A percentile compares a stretch with the other conserved stretches of the same genome.
phyloP scores from a whole-genome alignment of 2,797 vertebrate genomes.

The Ciconia nigra region DNA sequence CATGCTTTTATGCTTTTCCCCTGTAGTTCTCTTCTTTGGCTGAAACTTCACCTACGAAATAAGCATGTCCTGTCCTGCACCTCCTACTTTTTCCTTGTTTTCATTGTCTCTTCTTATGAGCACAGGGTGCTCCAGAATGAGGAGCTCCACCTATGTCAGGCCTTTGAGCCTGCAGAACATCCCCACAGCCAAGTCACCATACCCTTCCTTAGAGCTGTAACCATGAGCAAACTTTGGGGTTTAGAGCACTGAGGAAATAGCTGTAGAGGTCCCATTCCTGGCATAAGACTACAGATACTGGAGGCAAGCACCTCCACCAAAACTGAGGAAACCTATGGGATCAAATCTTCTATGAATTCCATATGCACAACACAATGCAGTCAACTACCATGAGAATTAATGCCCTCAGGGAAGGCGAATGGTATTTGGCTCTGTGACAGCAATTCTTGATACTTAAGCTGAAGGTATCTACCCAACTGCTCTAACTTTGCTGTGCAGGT shows the following conservation, averaged over 20 bases:
- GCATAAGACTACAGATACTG: not conserved
- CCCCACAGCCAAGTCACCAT: not conserved
- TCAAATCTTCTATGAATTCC: not conserved
- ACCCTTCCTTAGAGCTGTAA: not conserved
- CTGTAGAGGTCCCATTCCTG: not conserved
- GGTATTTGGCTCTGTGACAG: not conserved
- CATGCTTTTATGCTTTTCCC: not conserved
- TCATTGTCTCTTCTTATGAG: not conserved
- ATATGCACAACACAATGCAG: not conserved
- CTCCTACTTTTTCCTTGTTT: not conserved
- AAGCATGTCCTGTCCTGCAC: not conserved
- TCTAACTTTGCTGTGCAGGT: constrained; percentile 45
- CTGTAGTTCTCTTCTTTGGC: not conserved
- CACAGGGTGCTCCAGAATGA: not conserved
- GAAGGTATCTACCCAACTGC: not conserved
- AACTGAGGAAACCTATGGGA: not conserved
- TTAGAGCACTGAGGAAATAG: not conserved
- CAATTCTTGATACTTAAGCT: not conserved
- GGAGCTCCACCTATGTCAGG: not conserved
- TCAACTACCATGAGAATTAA: not conserved
- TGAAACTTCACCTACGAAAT: not conserved
- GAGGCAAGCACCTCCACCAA: not conserved
- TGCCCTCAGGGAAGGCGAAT: not conserved
- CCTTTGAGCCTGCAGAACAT: not conserved
- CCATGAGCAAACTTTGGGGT: not conserved